Percentiles rank a stretch among this genome's conserved stretches.
phyloP scores from a whole-genome alignment of 2,888 invertebrate species.

The Epinotia bilunana region DNA sequence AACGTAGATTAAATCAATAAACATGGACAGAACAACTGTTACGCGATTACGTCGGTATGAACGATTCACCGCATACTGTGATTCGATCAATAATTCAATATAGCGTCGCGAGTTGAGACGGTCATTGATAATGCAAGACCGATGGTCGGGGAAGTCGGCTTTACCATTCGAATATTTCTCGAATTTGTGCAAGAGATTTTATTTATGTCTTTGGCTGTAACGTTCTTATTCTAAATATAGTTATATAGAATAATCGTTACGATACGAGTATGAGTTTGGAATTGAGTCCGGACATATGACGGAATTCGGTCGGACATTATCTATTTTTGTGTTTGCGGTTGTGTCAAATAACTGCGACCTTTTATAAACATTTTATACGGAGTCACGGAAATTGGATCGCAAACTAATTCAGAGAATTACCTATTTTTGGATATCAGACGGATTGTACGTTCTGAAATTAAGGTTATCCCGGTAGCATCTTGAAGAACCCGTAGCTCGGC shows the following conservation, averaged over 20 bases:
- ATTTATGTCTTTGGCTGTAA: background rate
- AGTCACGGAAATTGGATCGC: too few species aligned
- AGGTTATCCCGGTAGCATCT: too few species aligned
- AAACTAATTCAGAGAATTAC: too few species aligned
- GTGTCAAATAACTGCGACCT: too few species aligned
- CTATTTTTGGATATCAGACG: background rate
- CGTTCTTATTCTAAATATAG: background rate
- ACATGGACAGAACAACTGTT: constrained; percentile 11
- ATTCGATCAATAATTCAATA: constrained; percentile 48
- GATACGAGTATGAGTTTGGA: too few species aligned
- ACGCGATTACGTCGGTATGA: constrained; percentile 46
- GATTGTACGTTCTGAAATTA: background rate
- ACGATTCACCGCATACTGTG: constrained; percentile 52
- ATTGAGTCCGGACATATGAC: too few species aligned
- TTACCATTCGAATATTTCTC: constrained; percentile 3
- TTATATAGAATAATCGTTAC: too few species aligned
- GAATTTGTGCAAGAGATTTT: background rate
- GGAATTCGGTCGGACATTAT: too few species aligned
- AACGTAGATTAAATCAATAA: constrained; percentile 6
- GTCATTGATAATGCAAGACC: constrained; percentile 28
- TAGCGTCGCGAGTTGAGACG: constrained; percentile 46
- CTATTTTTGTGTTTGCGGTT: too few species aligned
- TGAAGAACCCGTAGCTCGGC: too few species aligned
- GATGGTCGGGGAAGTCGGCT: constrained; percentile 16
- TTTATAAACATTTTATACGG: too few species aligned